Percentiles rank a stretch among this genome's conserved stretches.
Conservation (phyloP, 2,797 vertebrate species). For the Diplodus sargus region DNA sequence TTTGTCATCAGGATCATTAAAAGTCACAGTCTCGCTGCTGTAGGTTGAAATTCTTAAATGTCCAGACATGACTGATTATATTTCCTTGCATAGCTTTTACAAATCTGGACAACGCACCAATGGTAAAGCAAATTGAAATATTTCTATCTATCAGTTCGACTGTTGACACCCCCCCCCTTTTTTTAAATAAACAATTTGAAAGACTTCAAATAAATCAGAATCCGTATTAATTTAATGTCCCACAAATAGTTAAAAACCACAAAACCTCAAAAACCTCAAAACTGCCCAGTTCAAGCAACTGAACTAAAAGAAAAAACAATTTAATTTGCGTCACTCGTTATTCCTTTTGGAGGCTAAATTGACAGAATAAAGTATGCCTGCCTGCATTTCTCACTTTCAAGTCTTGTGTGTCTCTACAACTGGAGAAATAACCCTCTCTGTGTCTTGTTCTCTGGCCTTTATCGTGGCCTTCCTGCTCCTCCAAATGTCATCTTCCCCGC, state of each 20-base stretch:
- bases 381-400: constrained; percentile 20
- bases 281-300: neutral
- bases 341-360: constrained; percentile 17
- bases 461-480: constrained; percentile 32
- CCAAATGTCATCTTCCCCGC: constrained; percentile 39
- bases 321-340: constrained; percentile 2
- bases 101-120: neutral
- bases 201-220: neutral
- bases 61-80: constrained; percentile 45
- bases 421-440: constrained; percentile 40
- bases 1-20: constrained; percentile 58
- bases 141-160: constrained; percentile 6
- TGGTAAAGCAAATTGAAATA: neutral
- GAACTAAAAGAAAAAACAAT: neutral
- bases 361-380: constrained; percentile 5
- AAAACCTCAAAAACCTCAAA: no score
- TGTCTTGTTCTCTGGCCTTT: constrained; percentile 45
- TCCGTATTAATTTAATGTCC: no score
- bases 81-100: constrained; percentile 38
- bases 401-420: neutral
- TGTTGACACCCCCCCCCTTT: neutral
- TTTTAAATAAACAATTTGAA: neutral
- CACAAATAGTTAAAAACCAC: no score
- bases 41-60: constrained; percentile 20
- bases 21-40: constrained; percentile 27